phyloP scores from a whole-genome alignment of 2,888 invertebrate genomes.

The Lamellibrachia columna region DNA sequence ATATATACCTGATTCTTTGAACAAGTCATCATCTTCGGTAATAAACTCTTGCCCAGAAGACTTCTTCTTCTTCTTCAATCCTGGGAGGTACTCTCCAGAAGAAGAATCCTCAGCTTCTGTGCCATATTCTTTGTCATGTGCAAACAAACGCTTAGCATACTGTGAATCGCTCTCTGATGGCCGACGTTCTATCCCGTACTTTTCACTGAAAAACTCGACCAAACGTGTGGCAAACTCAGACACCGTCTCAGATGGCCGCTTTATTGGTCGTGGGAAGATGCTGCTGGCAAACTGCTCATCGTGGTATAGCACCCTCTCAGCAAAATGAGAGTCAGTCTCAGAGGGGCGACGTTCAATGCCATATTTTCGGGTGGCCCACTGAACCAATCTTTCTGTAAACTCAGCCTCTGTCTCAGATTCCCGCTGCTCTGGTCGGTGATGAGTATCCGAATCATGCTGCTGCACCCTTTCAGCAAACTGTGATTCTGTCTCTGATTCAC shows the following conservation, averaged over 20 bases:
- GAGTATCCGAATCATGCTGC: background rate
- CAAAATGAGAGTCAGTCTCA: background rate
- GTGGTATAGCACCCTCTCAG: background rate
- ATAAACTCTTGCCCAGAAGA: no score
- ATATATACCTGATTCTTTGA: background rate
- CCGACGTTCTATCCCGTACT: background rate
- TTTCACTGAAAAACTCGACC: background rate
- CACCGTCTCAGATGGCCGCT: background rate
- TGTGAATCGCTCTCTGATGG: background rate
- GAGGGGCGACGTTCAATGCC: background rate
- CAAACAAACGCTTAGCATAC: background rate
- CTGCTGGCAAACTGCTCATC: background rate
- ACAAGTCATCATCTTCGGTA: background rate
- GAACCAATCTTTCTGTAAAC: background rate
- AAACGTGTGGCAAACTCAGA: background rate
- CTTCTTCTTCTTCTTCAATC: background rate
- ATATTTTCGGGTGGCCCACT: background rate
- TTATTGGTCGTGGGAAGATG: background rate
- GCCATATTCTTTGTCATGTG: background rate
- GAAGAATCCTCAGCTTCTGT: background rate
- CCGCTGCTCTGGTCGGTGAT: background rate
- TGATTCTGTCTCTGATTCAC: background rate
- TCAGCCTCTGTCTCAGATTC: background rate
- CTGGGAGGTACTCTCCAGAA: background rate
- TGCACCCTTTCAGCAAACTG: background rate